These are phyloP conservation scores for Linnaemya vulpina DNA, from an alignment of 2,888 invertebrate species.

Conservation along the genomic window DNA sequence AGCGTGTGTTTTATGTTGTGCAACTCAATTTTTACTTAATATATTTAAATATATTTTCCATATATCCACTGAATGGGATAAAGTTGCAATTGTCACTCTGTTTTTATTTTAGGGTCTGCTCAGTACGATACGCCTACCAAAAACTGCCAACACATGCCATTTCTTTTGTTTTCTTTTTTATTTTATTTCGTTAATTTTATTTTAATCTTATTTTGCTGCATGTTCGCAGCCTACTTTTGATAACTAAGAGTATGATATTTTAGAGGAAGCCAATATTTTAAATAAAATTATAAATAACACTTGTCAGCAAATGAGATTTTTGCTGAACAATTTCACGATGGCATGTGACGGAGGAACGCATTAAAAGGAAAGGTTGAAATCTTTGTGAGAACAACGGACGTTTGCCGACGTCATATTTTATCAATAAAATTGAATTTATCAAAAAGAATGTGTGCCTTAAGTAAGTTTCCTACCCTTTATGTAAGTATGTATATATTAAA, in stretches of 20 bases:
- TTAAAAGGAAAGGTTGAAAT: too few species aligned
- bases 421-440: too few species aligned
- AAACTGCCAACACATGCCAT: conserved; percentile 57
- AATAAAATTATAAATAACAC: conserved; percentile 27
- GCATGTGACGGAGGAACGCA: too few species aligned
- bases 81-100: conserved; percentile 45
- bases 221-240: conserved; percentile 45
- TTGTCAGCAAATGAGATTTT: conserved; percentile 17
- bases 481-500: too few species aligned
- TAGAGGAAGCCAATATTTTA: conserved; percentile 63
- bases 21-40: conserved; percentile 40
- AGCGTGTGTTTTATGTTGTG: conserved; percentile 36
- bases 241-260: conserved; percentile 38
- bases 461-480: too few species aligned
- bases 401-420: too few species aligned
- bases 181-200: conserved; percentile 15
- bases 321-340: background rate
- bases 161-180: conserved; percentile 25
- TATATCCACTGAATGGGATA: conserved; percentile 53
- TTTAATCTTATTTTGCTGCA: conserved; percentile 18
- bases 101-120: conserved; percentile 7
- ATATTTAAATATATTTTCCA: conserved; percentile 59
- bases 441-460: too few species aligned
- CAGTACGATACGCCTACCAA: conserved; percentile 52
- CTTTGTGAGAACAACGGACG: too few species aligned